Conservation (phyloP, 2,113 vertebrate species). For the Monarcha castaneiventris region DNA sequence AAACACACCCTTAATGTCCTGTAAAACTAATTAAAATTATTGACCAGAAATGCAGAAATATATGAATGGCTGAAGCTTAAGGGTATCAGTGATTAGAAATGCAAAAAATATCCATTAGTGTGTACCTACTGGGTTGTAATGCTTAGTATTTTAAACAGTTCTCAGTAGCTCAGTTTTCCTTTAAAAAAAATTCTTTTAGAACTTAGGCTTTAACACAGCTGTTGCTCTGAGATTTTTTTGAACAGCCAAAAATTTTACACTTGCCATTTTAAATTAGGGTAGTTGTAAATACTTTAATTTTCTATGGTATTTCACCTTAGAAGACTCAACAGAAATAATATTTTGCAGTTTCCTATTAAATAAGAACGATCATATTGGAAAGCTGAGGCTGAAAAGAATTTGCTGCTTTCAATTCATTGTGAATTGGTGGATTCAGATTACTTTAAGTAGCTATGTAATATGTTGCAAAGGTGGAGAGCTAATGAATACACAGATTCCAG, state of each 20-base stretch:
- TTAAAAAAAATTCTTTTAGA: not conserved
- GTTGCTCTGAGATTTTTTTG: not conserved
- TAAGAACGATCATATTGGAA: slow-evolving; percentile 27
- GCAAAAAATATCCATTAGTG: not conserved
- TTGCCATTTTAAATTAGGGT: not conserved
- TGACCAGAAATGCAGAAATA: not conserved
- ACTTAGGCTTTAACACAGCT: not conserved
- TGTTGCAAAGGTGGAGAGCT: slow-evolving; percentile 49
- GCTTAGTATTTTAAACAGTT: not conserved
- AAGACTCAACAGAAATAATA: not conserved
- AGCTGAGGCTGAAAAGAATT: slow-evolving; percentile 42
- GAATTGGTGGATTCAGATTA: slow-evolving; percentile 67
- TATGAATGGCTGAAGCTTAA: not conserved
- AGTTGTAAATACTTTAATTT: not conserved
- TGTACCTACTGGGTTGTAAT: not conserved
- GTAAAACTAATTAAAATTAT: not conserved
- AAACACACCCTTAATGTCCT: not conserved
- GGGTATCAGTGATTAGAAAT: not conserved
- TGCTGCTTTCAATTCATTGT: slow-evolving; percentile 63
- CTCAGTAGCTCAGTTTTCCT: not conserved
- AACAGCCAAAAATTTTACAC: not conserved
- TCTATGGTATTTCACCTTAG: not conserved
- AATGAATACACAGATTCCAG: slow-evolving; percentile 50
- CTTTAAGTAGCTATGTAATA: slow-evolving; percentile 57
- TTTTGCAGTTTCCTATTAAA: not conserved